phyloP scores from a whole-genome alignment of 2,888 invertebrate genomes.

The Phortica magna region DNA sequence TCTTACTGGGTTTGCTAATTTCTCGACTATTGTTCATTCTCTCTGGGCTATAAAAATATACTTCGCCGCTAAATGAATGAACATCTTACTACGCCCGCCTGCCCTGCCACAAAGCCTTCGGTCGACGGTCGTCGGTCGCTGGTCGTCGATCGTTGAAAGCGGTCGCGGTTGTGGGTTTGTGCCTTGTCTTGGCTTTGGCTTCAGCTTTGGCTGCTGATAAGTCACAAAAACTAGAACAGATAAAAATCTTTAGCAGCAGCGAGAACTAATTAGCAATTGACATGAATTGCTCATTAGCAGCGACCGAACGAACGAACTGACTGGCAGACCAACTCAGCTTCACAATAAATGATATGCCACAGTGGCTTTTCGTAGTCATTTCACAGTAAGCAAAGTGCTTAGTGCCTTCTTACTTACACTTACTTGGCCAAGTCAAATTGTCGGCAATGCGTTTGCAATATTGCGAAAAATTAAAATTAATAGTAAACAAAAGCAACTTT shows the following conservation, averaged over 20 bases:
- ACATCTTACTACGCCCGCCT: not conserved
- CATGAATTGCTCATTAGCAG: conserved; percentile 73
- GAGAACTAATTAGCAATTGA: conserved; percentile 71
- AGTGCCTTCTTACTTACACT: no score
- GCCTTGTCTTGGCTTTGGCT: not conserved
- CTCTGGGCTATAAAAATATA: conserved; percentile 64
- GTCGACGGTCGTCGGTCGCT: no score
- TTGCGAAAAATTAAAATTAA: conserved; percentile 17
- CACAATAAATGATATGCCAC: conserved; percentile 48
- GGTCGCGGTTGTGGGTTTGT: no score
- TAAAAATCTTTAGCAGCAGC: conserved; percentile 36
- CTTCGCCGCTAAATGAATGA: conserved; percentile 30
- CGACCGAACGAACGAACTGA: not conserved
- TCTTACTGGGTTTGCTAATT: conserved; percentile 70
- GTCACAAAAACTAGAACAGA: conserved; percentile 41
- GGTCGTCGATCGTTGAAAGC: no score
- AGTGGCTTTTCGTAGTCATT: conserved; percentile 36
- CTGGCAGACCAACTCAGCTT: conserved; percentile 46
- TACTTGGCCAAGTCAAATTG: no score
- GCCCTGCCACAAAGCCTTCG: no score
- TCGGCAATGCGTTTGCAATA: not conserved
- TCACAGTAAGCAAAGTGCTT: not conserved
- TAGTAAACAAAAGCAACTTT: not conserved
- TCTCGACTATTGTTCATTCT: conserved; percentile 65
- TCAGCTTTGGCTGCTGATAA: conserved; percentile 18